Evolutionary conservation across 1,140 invertebrate genomes (phyloP).

Genomic region (Heliconius nattereri): DNA sequence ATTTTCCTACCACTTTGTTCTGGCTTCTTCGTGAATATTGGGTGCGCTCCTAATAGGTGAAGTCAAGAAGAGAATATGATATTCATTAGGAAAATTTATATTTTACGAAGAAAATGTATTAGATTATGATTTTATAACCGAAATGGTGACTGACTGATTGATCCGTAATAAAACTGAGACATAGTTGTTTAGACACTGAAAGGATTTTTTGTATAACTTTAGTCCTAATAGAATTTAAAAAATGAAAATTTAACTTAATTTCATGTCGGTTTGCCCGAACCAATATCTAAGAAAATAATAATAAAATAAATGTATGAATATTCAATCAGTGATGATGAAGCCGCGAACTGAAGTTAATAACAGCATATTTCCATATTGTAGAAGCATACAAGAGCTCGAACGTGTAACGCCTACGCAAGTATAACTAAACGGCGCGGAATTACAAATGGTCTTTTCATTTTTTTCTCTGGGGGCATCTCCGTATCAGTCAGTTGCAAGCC

Average conservation of each 20-base stretch:
- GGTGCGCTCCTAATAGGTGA: neutral
- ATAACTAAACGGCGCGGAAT: constrained; percentile 72
- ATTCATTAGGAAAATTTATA: neutral
- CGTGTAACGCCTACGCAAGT: constrained; percentile 49
- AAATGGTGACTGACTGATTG: no score
- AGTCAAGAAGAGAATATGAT: neutral
- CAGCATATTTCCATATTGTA: constrained; percentile 12
- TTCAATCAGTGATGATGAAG: neutral
- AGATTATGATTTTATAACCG: no score
- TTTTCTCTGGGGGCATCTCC: constrained; percentile 70
- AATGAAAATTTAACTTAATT: neutral
- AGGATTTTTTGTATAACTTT: no score
- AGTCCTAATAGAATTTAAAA: no score
- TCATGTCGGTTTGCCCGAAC: neutral
- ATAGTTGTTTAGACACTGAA: no score
- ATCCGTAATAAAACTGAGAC: no score
- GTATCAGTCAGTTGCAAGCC: constrained; percentile 76
- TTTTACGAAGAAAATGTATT: no score
- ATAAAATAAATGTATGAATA: neutral
- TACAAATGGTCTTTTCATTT: constrained; percentile 76
- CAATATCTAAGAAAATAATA: neutral
- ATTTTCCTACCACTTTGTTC: constrained; percentile 51
- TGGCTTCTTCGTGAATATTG: constrained; percentile 34
- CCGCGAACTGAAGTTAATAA: neutral
- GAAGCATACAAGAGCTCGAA: constrained; percentile 33